Evolutionary conservation across 2,888 invertebrate genomes (phyloP).

Genomic region (Ophraella communa): DNA sequence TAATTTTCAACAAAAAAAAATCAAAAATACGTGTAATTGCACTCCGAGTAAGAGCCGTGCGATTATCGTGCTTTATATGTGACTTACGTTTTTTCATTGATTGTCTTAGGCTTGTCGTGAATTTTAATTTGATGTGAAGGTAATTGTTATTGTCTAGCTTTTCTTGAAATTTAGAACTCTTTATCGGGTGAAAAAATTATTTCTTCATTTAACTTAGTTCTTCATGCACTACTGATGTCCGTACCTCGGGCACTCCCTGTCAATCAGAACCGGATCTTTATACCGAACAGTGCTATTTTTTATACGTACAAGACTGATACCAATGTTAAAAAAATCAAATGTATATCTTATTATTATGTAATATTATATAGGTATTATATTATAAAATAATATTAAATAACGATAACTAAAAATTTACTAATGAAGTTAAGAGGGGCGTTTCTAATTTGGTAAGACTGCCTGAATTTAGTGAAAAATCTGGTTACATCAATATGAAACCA

Average conservation of each 20-base stretch:
- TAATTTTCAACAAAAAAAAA: constrained; percentile 39
- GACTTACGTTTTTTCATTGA: constrained; percentile 37
- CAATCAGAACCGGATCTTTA: neutral
- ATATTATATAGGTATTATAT: no score
- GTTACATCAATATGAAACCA: no score
- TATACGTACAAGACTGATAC: neutral
- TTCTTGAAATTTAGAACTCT: constrained; percentile 28
- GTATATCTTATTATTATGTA: no score
- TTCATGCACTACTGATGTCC: constrained; percentile 4
- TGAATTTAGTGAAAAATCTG: no score
- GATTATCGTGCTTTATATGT: constrained; percentile 38
- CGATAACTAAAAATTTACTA: no score
- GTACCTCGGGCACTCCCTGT: neutral
- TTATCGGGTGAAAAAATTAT: constrained; percentile 25
- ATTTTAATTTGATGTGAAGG: constrained; percentile 31
- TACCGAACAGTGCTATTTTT: neutral
- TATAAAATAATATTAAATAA: no score
- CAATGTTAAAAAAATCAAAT: neutral
- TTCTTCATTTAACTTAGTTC: constrained; percentile 22
- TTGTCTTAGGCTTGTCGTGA: constrained; percentile 27
- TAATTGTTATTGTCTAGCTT: constrained; percentile 32
- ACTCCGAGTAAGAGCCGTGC: constrained; percentile 34
- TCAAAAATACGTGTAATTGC: constrained; percentile 40
- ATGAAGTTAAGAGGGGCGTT: no score
- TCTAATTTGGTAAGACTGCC: no score